Evolutionary conservation across 2,797 vertebrate species (phyloP).

Genomic region (Alectoris magna): DNA sequence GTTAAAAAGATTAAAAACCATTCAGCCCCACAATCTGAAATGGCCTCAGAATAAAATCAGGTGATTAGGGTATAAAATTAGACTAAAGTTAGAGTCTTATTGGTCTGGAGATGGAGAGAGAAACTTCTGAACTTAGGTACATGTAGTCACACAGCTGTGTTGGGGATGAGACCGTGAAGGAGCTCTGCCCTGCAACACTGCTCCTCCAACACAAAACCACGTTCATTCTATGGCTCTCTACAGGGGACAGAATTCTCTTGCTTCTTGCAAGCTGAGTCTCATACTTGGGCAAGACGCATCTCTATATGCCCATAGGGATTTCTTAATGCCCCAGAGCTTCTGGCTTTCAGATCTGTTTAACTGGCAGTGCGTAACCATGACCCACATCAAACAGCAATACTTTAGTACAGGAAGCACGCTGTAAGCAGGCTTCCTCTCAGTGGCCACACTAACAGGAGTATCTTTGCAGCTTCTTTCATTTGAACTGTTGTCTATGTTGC

Average conservation of each 20-base stretch:
- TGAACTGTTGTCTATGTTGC: rapidly evolving
- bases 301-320: background rate
- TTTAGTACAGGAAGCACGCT: background rate
- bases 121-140: background rate
- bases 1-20: background rate
- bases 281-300: background rate
- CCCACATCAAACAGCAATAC: background rate
- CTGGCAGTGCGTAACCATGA: background rate
- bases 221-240: rapidly evolving
- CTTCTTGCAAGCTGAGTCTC: background rate
- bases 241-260: background rate
- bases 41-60: background rate
- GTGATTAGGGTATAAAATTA: background rate
- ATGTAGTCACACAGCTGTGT: rapidly evolving
- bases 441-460: rapidly evolving
- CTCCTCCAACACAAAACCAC: background rate
- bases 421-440: background rate
- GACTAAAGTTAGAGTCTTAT: background rate
- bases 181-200: background rate
- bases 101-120: background rate
- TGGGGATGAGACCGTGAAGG: background rate
- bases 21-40: background rate
- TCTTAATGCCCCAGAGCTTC: background rate
- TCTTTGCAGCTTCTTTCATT: background rate
- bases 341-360: background rate